Conservation (phyloP, 1,140 invertebrate genomes). For the Drosophila seguyi region DNA sequence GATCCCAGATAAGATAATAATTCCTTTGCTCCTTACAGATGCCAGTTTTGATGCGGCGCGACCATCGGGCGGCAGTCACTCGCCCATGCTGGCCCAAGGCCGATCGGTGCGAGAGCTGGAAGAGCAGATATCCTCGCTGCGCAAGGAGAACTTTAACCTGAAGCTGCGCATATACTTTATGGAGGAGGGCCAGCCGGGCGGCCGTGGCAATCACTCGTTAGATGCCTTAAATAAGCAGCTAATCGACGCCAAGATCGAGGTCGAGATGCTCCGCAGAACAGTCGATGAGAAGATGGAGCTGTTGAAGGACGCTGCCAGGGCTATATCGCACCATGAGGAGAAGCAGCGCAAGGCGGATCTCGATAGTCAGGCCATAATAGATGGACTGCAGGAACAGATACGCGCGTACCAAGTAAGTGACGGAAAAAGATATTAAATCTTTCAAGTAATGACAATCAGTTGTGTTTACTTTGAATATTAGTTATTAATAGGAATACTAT, state of each 20-base stretch:
- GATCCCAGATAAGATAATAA: not conserved
- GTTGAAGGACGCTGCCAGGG: constrained; percentile 92
- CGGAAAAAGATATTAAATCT: not conserved
- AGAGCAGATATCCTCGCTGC: constrained; percentile 91
- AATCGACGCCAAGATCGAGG: constrained; percentile 92
- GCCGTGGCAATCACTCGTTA: constrained; percentile 28
- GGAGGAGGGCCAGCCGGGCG: constrained; percentile 88
- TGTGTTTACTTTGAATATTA: too few species aligned
- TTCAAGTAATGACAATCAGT: too few species aligned
- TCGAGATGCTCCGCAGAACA: constrained; percentile 92
- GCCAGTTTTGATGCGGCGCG: constrained; percentile 67
- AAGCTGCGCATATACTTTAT: constrained; percentile 96
- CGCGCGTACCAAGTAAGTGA: constrained; percentile 57
- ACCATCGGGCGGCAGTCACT: constrained; percentile 60
- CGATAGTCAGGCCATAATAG: constrained; percentile 68
- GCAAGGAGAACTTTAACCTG: constrained; percentile 96
- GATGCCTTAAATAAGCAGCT: constrained; percentile 87
- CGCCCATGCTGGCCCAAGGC: constrained; percentile 86
- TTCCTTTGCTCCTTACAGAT: constrained; percentile 22
- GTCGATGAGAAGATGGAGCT: constrained; percentile 93
- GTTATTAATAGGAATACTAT: too few species aligned
- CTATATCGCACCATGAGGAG: constrained; percentile 90
- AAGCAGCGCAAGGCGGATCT: constrained; percentile 84
- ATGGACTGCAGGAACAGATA: constrained; percentile 75
- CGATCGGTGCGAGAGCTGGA: constrained; percentile 96